Conservation (phyloP, 2,888 invertebrate species). For the Trichopria drosophilae region DNA sequence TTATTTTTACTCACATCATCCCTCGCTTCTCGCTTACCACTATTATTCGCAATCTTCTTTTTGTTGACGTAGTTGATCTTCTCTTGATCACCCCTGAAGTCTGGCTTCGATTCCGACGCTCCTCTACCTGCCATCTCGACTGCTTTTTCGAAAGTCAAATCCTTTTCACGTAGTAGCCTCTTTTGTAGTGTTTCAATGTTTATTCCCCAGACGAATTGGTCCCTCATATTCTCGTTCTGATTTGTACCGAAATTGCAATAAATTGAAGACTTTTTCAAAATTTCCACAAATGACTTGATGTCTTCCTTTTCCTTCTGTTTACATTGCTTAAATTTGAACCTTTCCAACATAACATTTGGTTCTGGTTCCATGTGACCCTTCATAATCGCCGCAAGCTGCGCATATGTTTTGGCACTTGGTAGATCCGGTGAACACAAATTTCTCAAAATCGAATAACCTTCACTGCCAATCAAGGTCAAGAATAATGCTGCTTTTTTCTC, state of each 20-base stretch:
- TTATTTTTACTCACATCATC: not conserved
- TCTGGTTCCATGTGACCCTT: constrained; percentile 29
- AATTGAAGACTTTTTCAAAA: not conserved
- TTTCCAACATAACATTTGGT: constrained; percentile 28
- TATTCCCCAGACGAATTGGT: constrained; percentile 16
- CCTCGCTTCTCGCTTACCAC: not conserved
- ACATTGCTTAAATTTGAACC: constrained; percentile 31
- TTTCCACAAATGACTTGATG: constrained; percentile 24
- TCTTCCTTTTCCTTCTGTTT: constrained; percentile 21
- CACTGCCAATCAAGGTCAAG: constrained; percentile 20
- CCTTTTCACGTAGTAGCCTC: constrained; percentile 10
- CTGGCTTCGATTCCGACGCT: not conserved
- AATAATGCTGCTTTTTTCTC: constrained; percentile 21
- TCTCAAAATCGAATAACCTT: constrained; percentile 25
- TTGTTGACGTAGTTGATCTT: not conserved
- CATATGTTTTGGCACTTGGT: constrained; percentile 22
- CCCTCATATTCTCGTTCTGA: not conserved
- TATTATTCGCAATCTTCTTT: not conserved
- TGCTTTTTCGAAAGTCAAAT: constrained; percentile 5
- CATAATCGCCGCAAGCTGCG: constrained; percentile 24
- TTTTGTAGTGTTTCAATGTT: not conserved
- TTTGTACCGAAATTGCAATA: constrained; percentile 8
- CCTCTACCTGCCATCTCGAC: constrained; percentile 2
- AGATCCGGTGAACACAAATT: constrained; percentile 28
- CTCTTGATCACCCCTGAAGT: not conserved